These are phyloP conservation scores for Brachyrhaphis roseni DNA, from an alignment of 2,797 vertebrate genomes.

Conservation along the genomic window DNA sequence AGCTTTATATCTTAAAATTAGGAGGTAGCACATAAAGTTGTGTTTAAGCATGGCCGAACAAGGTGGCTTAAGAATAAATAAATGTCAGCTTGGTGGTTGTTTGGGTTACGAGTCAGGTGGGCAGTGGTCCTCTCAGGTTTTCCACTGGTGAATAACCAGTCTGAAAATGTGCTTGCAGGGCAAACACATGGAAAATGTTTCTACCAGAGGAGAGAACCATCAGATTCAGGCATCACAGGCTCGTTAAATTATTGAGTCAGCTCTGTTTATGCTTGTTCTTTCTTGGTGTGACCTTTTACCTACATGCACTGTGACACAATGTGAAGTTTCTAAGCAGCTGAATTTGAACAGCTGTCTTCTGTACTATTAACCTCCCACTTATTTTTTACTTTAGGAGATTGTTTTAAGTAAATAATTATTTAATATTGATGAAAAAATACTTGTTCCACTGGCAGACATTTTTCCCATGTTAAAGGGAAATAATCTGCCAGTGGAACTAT, in stretches of 20 bases:
- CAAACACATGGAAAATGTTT: conserved; percentile 3
- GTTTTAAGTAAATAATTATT: no score
- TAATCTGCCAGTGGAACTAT: no score
- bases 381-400: no score
- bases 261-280: background rate
- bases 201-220: background rate
- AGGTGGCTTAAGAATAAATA: background rate
- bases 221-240: background rate
- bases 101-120: background rate
- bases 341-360: background rate
- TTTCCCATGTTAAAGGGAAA: no score
- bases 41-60: background rate
- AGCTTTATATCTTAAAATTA: background rate
- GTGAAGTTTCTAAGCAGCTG: background rate
- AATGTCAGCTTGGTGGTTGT: background rate
- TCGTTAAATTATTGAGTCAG: background rate
- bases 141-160: background rate
- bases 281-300: background rate
- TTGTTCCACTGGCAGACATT: no score
- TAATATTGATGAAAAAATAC: no score
- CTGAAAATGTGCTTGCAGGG: background rate
- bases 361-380: background rate
- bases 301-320: background rate
- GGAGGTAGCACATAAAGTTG: background rate
- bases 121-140: background rate